These are phyloP conservation scores for Eudyptes chrysolophus DNA, from an alignment of 2,113 vertebrate species.

Conservation along the genomic window DNA sequence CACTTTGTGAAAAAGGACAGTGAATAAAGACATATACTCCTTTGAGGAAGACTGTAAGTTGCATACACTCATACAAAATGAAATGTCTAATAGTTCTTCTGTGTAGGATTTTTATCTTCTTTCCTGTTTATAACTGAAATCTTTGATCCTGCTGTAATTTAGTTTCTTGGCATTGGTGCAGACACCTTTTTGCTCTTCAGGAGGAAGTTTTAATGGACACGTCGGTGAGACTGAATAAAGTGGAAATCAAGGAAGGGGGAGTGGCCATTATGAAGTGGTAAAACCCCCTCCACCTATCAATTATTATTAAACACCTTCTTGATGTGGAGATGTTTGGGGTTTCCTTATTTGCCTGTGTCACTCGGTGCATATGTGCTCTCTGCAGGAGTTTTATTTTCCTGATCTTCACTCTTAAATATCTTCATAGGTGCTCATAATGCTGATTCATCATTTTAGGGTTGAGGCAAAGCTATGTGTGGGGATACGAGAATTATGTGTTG, in stretches of 20 bases:
- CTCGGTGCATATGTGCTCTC: fast-evolving
- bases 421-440: not conserved
- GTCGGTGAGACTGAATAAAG: not conserved
- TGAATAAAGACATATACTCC: not conserved
- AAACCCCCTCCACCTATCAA: not conserved
- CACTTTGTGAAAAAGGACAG: not conserved
- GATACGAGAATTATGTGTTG: not conserved
- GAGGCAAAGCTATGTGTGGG: not conserved
- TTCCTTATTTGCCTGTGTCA: not conserved
- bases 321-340: not conserved
- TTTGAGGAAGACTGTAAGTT: not conserved
- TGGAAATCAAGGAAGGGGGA: not conserved
- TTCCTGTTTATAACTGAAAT: not conserved
- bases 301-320: not conserved
- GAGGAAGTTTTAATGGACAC: not conserved
- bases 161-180: not conserved
- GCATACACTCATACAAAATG: fast-evolving
- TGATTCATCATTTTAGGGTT: not conserved
- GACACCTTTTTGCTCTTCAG: not conserved
- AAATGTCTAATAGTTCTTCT: not conserved
- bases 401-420: not conserved
- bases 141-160: not conserved
- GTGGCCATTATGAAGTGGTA: not conserved
- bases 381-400: not conserved
- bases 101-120: not conserved